Evolutionary conservation across 2,797 vertebrate genomes (phyloP).

Genomic region (Cyprinella venusta): DNA sequence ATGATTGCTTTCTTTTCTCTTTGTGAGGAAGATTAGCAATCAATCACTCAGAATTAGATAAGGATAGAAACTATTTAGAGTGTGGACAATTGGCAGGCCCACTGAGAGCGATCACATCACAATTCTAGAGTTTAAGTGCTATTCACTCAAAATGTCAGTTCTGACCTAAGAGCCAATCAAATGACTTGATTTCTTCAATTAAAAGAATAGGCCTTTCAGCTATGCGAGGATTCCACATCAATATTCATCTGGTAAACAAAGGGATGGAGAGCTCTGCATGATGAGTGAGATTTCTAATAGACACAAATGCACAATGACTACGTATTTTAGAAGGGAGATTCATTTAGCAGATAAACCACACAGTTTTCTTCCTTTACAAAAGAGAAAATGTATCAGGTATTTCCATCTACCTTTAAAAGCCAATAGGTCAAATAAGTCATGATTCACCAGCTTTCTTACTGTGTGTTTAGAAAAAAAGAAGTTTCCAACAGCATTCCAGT

Average conservation of each 20-base stretch:
- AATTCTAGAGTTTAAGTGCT: slow-evolving; percentile 58
- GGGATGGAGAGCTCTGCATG: slow-evolving; percentile 69
- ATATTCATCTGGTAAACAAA: slow-evolving; percentile 74
- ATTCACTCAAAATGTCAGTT: slow-evolving; percentile 61
- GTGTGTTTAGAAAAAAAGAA: not conserved
- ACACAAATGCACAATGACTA: slow-evolving; percentile 41
- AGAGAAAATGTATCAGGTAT: slow-evolving; percentile 1
- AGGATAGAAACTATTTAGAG: slow-evolving; percentile 55
- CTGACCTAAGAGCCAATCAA: slow-evolving; percentile 68
- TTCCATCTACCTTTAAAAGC: not conserved
- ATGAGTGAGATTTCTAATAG: slow-evolving; percentile 51
- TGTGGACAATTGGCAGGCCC: slow-evolving; percentile 41
- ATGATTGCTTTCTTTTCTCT: slow-evolving; percentile 65
- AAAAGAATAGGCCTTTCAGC: slow-evolving; percentile 51
- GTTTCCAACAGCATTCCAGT: not conserved
- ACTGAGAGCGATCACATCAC: slow-evolving; percentile 36
- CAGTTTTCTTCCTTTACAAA: not conserved
- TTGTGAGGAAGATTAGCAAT: slow-evolving; percentile 67
- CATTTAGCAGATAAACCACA: not conserved
- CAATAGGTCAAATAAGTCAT: not conserved
- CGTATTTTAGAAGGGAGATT: not conserved
- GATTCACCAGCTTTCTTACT: not conserved
- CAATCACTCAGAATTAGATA: slow-evolving; percentile 66
- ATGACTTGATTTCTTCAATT: slow-evolving; percentile 59
- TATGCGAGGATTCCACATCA: slow-evolving; percentile 64